phyloP scores from a whole-genome alignment of 2,113 vertebrate species.

The Pseudorhombus dupliciocellatus region DNA sequence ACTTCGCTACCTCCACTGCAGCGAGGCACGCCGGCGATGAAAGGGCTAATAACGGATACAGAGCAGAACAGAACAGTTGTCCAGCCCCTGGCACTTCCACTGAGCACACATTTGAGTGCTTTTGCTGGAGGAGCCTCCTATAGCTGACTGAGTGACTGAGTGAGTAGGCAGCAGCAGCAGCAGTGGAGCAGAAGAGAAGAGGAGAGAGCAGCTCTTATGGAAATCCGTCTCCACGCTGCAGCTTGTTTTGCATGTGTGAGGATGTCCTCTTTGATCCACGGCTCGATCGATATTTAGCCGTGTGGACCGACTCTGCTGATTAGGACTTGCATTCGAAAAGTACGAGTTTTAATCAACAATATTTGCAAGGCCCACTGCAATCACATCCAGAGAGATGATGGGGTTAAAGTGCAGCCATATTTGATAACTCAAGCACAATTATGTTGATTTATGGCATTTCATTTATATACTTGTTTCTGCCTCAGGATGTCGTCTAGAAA shows the following conservation, averaged over 20 bases:
- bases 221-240: constrained; percentile 52
- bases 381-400: constrained; percentile 25
- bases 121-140: constrained; percentile 71
- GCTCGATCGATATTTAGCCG: constrained; percentile 40
- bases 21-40: constrained; percentile 44
- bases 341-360: constrained; percentile 25
- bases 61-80: constrained; percentile 72
- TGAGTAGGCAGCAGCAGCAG: constrained; percentile 28
- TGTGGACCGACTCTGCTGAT: constrained; percentile 17
- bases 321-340: constrained; percentile 12
- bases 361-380: constrained; percentile 20
- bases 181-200: constrained; percentile 73
- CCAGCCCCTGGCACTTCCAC: constrained; percentile 66
- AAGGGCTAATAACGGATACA: constrained; percentile 60
- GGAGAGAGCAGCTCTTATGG: constrained; percentile 58
- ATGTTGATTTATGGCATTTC: neutral
- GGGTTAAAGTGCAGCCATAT: neutral
- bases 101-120: constrained; percentile 67
- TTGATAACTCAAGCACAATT: neutral
- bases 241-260: constrained; percentile 39
- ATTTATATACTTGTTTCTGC: neutral
- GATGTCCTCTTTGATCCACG: constrained; percentile 50
- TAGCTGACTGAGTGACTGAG: constrained; percentile 70
- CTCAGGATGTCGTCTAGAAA: neutral
- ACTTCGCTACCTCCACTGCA: constrained; percentile 35